Evolutionary conservation across 1,140 invertebrate genomes (phyloP), one percentile per base, ranked within the genome.

Genomic region (Chironomus striatipennis): DNA sequence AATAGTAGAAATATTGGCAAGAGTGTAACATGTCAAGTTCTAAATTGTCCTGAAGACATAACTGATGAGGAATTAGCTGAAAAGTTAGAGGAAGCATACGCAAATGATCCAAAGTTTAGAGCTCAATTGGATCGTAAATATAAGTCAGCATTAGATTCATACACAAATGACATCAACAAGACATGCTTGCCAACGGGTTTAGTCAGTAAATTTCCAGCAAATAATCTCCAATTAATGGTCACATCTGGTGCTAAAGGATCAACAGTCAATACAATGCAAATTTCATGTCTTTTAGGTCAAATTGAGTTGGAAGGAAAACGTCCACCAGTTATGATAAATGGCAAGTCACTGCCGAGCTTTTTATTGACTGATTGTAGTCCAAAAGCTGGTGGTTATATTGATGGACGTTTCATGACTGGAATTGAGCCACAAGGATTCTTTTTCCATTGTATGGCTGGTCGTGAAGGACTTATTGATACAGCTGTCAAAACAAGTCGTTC

Each of bases 391-490:
- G 98, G 98, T 15, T 99, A 98, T 81, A 94, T 99, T 47, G 92
- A 93, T 78, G 93, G 95, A 3, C 86, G 98, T 42, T 99, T 99
- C 79, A 91, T 99, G 87, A 99, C 97, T 0, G 98, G 98, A 74
- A 96, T 99, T 76, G 89, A 94, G 79, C 96, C 97, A 0, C 96
- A 98, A 84, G 97, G 99, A 81, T 98, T 98, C 80, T 99, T 98
- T 84, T 99, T 98, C 83, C 97, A 99, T 88, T 99, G 97, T 81
- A 99, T 99, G 97, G 98, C 98, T 74, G 98, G 98, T 76, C 88
- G 98, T 83, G 98, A 99, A 88, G 91, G 91, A 84, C 85, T 94
- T 1, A 92, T 93, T 78, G 91, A 94, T 88, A 93, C 91, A 8
- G 91, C 91, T 76, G 91, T 93, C 0, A 93, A 93, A 84, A 99